A percentile compares a stretch with the other conserved stretches of the same genome.
These are phyloP conservation scores for Pipistrellus kuhlii DNA, from an alignment of 2,797 vertebrate species.

Conservation along the genomic window DNA sequence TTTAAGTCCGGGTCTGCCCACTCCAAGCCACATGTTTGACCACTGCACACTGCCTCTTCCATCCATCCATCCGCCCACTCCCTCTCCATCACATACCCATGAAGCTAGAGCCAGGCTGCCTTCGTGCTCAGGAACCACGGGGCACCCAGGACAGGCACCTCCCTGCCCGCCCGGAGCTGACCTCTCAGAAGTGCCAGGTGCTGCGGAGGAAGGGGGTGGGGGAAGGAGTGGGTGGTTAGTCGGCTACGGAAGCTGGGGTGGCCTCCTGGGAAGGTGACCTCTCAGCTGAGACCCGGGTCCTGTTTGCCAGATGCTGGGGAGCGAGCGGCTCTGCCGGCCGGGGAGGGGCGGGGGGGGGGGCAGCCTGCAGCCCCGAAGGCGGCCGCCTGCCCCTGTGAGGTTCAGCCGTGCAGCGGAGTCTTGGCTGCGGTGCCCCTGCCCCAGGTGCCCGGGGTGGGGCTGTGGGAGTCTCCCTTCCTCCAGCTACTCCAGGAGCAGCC, in stretches of 20 bases:
- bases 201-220: neutral
- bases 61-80: neutral
- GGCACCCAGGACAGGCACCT: neutral
- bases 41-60: neutral
- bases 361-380: no score
- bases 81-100: neutral
- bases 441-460: neutral
- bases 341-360: no score
- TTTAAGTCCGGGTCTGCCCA: neutral
- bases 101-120: neutral
- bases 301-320: neutral
- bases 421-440: neutral
- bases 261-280: neutral
- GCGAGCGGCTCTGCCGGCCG: no score
- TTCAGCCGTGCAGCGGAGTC: neutral
- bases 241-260: neutral
- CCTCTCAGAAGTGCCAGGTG: neutral
- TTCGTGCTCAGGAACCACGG: neutral
- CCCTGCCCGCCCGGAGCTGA: neutral
- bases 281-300: neutral
- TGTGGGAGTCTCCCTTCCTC: neutral
- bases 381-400: neutral
- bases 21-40: neutral
- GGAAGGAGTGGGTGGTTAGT: neutral
- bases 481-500: neutral